These are phyloP conservation scores for Thelaira solivaga DNA, from an alignment of 2,888 invertebrate genomes.

Conservation along the genomic window DNA sequence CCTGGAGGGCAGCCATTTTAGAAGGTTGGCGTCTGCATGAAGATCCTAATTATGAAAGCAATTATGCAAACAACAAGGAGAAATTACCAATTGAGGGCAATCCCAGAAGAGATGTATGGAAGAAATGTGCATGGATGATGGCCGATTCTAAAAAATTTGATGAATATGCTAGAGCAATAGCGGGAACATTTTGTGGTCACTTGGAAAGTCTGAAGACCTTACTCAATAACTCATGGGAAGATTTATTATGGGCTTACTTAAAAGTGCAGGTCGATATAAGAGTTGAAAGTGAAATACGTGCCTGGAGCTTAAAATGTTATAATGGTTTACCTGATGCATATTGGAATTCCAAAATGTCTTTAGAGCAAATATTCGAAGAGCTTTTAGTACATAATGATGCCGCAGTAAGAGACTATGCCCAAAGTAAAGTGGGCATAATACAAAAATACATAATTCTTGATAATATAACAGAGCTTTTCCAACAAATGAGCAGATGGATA, in stretches of 20 bases:
- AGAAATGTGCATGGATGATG: constrained; percentile 84
- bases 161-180: constrained; percentile 82
- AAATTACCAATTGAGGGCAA: constrained; percentile 86
- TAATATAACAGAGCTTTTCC: constrained; percentile 85
- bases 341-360: constrained; percentile 83
- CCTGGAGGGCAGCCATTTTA: constrained; percentile 92
- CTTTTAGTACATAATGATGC: constrained; percentile 81
- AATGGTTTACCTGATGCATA: constrained; percentile 82
- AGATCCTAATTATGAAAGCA: constrained; percentile 85
- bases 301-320: constrained; percentile 79
- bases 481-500: constrained; percentile 83
- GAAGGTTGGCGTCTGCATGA: constrained; percentile 94
- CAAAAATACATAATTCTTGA: constrained; percentile 92
- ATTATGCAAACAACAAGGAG: constrained; percentile 70
- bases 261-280: constrained; percentile 88
- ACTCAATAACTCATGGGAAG: constrained; percentile 90
- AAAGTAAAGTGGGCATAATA: constrained; percentile 84
- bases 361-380: constrained; percentile 84
- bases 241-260: constrained; percentile 92
- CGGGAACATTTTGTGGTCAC: constrained; percentile 90
- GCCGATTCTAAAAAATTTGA: constrained; percentile 78
- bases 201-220: constrained; percentile 85
- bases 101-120: constrained; percentile 88
- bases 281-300: constrained; percentile 87
- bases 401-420: constrained; percentile 78